phyloP scores from a whole-genome alignment of 2,888 invertebrate species.

The Pachycephus smyrnensis region DNA sequence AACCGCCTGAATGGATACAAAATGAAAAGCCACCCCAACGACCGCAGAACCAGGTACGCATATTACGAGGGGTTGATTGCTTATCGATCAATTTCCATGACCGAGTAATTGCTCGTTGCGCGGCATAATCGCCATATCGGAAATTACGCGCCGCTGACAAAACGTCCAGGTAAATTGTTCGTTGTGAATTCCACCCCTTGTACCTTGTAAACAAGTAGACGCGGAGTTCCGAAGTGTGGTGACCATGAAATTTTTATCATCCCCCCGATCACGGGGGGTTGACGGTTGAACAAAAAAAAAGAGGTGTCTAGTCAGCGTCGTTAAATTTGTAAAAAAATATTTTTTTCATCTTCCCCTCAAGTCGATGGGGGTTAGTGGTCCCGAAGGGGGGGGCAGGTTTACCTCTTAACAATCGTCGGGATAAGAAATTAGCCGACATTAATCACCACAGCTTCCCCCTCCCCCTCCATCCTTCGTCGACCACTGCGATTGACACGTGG shows the following conservation, averaged over 20 bases:
- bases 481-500: not conserved
- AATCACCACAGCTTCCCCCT: not conserved
- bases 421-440: not conserved
- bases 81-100: not conserved
- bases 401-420: not conserved
- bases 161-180: not conserved
- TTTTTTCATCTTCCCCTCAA: not conserved
- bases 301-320: not conserved
- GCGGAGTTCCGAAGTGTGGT: too few species aligned
- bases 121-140: not conserved
- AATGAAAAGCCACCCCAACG: not conserved
- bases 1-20: not conserved
- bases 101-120: not conserved
- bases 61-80: not conserved
- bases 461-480: not conserved
- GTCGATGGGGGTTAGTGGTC: not conserved
- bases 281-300: not conserved
- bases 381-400: not conserved
- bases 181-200: not conserved
- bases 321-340: not conserved
- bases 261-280: not conserved
- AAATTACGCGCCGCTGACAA: not conserved
- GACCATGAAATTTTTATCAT: not conserved
- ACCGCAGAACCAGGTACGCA: not conserved
- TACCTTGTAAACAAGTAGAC: not conserved